A percentile compares a stretch with the other conserved stretches of the same genome.
These are phyloP conservation scores for Leptinotarsa juncta DNA, from an alignment of 2,888 invertebrate genomes.

Conservation along the genomic window DNA sequence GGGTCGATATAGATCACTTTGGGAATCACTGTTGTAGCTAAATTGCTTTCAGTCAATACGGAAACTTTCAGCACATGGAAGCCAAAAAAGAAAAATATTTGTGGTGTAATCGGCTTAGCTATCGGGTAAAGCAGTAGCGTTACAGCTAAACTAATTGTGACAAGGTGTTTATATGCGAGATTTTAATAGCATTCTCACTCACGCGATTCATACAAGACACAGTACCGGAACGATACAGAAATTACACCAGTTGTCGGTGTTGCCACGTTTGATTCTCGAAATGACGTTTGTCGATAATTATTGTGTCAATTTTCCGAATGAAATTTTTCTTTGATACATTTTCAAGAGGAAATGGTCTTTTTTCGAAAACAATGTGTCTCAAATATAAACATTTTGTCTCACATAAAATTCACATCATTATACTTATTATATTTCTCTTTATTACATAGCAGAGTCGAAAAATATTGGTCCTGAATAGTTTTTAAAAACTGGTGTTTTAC, in stretches of 20 bases:
- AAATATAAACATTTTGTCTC: no score
- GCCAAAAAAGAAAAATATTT: constrained; percentile 18
- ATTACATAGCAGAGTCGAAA: no score
- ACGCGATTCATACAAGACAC: constrained; percentile 50
- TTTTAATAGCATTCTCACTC: constrained; percentile 58
- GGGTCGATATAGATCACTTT: no score
- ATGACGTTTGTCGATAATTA: background rate
- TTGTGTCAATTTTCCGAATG: background rate
- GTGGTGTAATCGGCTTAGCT: constrained; percentile 25
- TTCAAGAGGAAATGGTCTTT: no score
- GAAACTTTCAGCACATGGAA: no score
- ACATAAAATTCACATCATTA: no score
- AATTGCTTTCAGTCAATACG: no score
- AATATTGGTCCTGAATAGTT: no score
- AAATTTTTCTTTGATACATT: background rate
- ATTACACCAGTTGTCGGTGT: constrained; percentile 13
- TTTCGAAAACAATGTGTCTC: no score
- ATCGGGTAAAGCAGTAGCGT: constrained; percentile 21
- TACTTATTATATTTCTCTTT: no score
- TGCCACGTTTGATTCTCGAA: background rate
- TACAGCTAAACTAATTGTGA: constrained; percentile 27
- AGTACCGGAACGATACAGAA: constrained; percentile 39
- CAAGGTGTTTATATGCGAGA: constrained; percentile 58
- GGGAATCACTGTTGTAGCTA: no score
- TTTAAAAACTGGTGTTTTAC: no score